Base-by-base conservation (phyloP, 2,797 vertebrate genomes). In the Holocentrus rufus region DNA sequence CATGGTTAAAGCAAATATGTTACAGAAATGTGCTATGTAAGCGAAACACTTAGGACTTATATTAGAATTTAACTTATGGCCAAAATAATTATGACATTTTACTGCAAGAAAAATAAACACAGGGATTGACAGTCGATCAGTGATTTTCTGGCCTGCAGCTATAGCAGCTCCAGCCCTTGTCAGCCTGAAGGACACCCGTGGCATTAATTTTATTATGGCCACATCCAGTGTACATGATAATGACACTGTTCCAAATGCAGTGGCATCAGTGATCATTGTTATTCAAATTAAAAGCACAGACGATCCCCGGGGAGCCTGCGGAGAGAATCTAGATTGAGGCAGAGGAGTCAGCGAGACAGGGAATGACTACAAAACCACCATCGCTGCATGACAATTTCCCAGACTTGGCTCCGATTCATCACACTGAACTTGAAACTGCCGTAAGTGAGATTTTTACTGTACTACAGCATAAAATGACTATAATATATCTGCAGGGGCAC, bases 261-360 rank as follows among this genome's bases (percentile, higher is more conserved):
- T 49, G 42, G 49, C 44, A 63, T 76, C 66, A 79, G 22, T 74
- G 74, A 67, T 22, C 63, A 61, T 61, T 46, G 46, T 72, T 66
- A 74, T 68, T 76, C 65, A 49, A 55, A 61, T 70, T 39, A 74
- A 66, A 62, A 20, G 49, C 25, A 34, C 9, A 58, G 54, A 67
- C 15, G 4, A 20, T n/a, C 65, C 57, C 58, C 8, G 22, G 50
- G 64, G 64, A 58, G 75, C 62, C 54, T 27, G 57, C 52, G 18
- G 7, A n/a, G 7, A n/a, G 25, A 34, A 22, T 1, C 31, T 11
- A 20, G 15, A 47, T 9, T 13, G 56, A 56, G 58, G 9, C 18
- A 61, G 53, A 52, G 10, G 14, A 61, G 60, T 3, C 20, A 44
- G 23, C 36, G 23, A 27, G 22, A 65, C 57, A 17, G 1, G 23